Evolutionary conservation across 2,797 vertebrate genomes (phyloP), one percentile per base, ranked within the genome.

Genomic region (Spea hammondii): DNA sequence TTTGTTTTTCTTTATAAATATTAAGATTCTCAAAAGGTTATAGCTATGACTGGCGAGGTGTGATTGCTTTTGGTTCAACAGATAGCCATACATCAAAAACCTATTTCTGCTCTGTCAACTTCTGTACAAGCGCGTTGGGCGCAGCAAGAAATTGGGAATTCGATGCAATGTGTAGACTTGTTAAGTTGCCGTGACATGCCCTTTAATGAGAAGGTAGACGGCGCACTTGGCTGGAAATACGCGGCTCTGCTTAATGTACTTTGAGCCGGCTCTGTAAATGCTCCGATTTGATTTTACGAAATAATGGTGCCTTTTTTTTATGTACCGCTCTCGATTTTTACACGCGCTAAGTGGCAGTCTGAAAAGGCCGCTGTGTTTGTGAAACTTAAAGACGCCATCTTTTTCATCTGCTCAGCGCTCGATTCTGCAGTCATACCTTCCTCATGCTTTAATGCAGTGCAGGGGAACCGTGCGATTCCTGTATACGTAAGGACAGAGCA

Each of bases 141-240:
- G 72, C 49, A 77, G 74, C 64, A 59, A 53, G 70, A 59, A 48
- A 51, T 32, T 65, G 72, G 78, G 72, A 80, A 80, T 75, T 75
- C 72, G 77, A 76, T 77, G 10, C 74, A 81, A 77, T 73, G 66
- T 81, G 13, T 57, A 3, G 14, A 51, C 73, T 76, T 72, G 74
- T 81, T 81, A 81, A 73, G 74, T 71, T 77, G 74, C 65, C 48
- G 54, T 77, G 79, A 81, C 79, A 68, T 69, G 60, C 64, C 79
- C 66, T 72, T 51, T 72, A 55, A 48, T 12, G 74, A 72, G 32
- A 57, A 68, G 69, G 67, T 76, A 70, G 69, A 72, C 8, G 47
- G 60, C 60, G n/a, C 53, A 12, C 67, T 68, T 44, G 69, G 46
- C 74, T 54, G 74, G 50, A 59, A 59, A 70, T 53, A 54, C 59